Evolutionary conservation across 1,140 invertebrate genomes (phyloP).

Genomic region (Frieseomelitta varia): DNA sequence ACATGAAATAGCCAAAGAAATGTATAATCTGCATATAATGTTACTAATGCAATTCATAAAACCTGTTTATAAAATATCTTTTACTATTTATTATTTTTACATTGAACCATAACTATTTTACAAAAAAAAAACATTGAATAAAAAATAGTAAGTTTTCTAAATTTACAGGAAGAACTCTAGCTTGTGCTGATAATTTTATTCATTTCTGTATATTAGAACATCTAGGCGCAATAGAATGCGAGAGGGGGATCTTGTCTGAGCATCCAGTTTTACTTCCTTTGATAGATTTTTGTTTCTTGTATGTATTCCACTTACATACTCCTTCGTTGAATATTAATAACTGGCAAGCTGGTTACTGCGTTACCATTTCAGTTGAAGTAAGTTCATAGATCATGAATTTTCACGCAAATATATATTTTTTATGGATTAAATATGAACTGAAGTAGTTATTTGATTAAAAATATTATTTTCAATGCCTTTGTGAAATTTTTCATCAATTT

Average conservation of each 20-base stretch:
- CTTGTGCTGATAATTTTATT: not conserved
- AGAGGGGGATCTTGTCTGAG: slow-evolving; percentile 14
- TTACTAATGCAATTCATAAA: not conserved
- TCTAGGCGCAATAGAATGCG: slow-evolving; percentile 27
- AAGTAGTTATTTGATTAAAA: not conserved
- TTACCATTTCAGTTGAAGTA: not conserved
- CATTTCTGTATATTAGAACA: slow-evolving; percentile 12
- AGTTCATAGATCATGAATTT: not conserved
- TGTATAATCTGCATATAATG: not conserved
- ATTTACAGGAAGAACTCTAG: not conserved
- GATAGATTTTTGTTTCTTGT: not conserved
- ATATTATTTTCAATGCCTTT: not conserved
- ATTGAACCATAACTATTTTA: not conserved
- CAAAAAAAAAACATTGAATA: not conserved
- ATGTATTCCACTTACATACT: not conserved
- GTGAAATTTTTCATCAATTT: not conserved
- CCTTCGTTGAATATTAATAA: not conserved
- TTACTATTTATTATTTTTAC: not conserved
- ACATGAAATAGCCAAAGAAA: not conserved
- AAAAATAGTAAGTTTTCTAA: not conserved
- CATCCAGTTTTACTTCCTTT: slow-evolving; percentile 12
- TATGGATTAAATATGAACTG: not conserved
- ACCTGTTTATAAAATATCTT: not conserved
- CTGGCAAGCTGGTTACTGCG: too few relatives aligned
- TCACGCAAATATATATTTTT: not conserved